phyloP scores from a whole-genome alignment of 1,140 invertebrate species.

The Trichoplusia ni region DNA sequence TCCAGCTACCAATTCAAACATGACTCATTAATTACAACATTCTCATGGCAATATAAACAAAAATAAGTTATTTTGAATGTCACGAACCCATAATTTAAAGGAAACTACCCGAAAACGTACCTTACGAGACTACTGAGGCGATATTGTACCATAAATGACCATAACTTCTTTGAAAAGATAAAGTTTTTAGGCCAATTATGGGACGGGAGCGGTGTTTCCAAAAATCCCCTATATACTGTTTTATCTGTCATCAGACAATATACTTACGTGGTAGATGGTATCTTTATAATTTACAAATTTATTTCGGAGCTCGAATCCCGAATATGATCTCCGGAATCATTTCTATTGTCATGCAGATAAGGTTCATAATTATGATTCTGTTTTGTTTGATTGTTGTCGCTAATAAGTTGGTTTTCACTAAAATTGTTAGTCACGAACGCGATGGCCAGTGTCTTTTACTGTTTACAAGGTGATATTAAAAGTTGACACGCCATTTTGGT shows the following conservation, averaged over 20 bases:
- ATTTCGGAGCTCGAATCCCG: background rate
- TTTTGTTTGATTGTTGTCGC: background rate
- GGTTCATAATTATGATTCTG: background rate
- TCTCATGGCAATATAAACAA: slow-evolving; percentile 32
- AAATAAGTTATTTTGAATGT: slow-evolving; percentile 38
- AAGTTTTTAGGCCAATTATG: slow-evolving; percentile 71
- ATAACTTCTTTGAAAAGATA: slow-evolving; percentile 73
- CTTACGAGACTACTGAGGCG: slow-evolving; percentile 46
- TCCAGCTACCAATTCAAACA: background rate
- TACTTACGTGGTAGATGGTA: slow-evolving; percentile 65
- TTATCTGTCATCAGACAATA: slow-evolving; percentile 66
- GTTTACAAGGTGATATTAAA: slow-evolving; percentile 72
- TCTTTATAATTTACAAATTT: slow-evolving; percentile 50
- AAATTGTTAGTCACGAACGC: slow-evolving; percentile 68
- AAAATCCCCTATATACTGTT: slow-evolving; percentile 62
- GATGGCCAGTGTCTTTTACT: slow-evolving; percentile 54
- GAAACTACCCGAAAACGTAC: slow-evolving; percentile 37
- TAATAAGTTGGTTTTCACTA: slow-evolving; percentile 38
- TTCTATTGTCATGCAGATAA: background rate
- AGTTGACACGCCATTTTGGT: slow-evolving; percentile 63
- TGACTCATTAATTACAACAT: slow-evolving; percentile 37
- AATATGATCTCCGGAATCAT: slow-evolving; percentile 8
- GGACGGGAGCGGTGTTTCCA: slow-evolving; percentile 66
- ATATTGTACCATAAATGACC: slow-evolving; percentile 63
- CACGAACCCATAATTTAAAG: slow-evolving; percentile 62